Conservation (phyloP, 2,113 vertebrate genomes). For the Ophiodon elongatus region DNA sequence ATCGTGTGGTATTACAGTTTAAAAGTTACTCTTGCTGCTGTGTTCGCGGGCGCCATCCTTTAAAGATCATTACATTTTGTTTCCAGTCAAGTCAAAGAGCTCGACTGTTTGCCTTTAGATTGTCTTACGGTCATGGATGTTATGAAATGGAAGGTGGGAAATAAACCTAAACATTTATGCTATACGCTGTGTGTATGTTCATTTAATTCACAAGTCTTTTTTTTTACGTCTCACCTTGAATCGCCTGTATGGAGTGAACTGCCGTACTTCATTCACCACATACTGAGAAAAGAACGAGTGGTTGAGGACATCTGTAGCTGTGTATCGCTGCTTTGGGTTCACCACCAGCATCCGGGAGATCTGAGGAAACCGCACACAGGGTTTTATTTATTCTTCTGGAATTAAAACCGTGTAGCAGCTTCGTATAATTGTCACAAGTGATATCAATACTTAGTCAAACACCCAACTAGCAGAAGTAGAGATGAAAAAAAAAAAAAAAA, state of each 20-base stretch:
- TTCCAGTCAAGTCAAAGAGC: background rate
- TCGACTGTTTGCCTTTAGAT: too few species aligned
- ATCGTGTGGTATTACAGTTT: background rate
- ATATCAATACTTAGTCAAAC: background rate
- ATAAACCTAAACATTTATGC: background rate
- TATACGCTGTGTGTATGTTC: background rate
- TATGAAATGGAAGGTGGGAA: background rate
- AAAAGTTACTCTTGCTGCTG: background rate
- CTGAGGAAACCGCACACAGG: constrained; percentile 72
- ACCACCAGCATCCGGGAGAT: constrained; percentile 94
- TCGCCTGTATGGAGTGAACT: constrained; percentile 93
- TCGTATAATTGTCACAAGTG: background rate
- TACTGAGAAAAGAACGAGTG: constrained; percentile 99
- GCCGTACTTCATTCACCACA: constrained; percentile 90
- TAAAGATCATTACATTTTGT: background rate
- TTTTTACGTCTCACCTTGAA: constrained; percentile 89
- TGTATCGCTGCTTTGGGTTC: constrained; percentile 87
- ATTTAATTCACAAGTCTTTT: background rate
- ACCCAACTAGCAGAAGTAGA: background rate
- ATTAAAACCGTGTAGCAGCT: background rate
- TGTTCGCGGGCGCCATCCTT: background rate
- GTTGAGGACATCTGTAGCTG: constrained; percentile 87
- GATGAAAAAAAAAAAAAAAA: too few species aligned
- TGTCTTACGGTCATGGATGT: background rate
- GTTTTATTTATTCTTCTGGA: background rate